Percentiles rank a stretch among this genome's conserved stretches.
phyloP scores from a whole-genome alignment of 2,113 vertebrate genomes.

The Sus scrofa region DNA sequence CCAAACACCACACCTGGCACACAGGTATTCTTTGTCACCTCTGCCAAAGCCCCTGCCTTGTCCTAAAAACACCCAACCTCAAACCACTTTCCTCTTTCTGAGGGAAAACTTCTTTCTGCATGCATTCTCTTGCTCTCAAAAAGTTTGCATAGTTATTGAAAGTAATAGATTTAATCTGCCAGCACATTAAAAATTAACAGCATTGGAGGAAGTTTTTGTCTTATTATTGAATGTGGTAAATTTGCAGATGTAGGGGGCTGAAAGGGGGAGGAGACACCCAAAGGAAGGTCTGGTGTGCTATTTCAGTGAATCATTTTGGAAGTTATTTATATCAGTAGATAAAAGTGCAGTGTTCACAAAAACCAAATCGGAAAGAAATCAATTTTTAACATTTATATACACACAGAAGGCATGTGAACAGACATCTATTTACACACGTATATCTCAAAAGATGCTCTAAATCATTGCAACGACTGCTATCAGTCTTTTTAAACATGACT shows the following conservation, averaged over 20 bases:
- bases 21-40: background rate
- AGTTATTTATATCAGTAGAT: conserved; percentile 49
- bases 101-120: conserved; percentile 50
- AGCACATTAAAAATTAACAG: conserved; percentile 76
- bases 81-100: background rate
- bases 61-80: background rate
- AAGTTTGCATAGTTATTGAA: conserved; percentile 78
- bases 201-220: conserved; percentile 71
- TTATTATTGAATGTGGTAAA: conserved; percentile 72
- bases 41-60: background rate
- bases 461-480: background rate
- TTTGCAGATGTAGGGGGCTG: conserved; percentile 47
- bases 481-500: conserved; percentile 47
- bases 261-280: background rate
- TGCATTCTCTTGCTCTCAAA: conserved; percentile 28
- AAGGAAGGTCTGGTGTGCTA: conserved; percentile 64
- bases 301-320: conserved; percentile 59
- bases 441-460: conserved; percentile 1
- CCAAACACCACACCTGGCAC: background rate
- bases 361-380: conserved; percentile 33
- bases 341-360: conserved; percentile 1
- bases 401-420: background rate
- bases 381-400: conserved; percentile 5
- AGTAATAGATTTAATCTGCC: conserved; percentile 76
- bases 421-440: background rate